Percentiles rank a stretch among this genome's conserved stretches.
Evolutionary conservation across 2,888 invertebrate genomes (phyloP).

Genomic region (Epistrophe grossulariae): DNA sequence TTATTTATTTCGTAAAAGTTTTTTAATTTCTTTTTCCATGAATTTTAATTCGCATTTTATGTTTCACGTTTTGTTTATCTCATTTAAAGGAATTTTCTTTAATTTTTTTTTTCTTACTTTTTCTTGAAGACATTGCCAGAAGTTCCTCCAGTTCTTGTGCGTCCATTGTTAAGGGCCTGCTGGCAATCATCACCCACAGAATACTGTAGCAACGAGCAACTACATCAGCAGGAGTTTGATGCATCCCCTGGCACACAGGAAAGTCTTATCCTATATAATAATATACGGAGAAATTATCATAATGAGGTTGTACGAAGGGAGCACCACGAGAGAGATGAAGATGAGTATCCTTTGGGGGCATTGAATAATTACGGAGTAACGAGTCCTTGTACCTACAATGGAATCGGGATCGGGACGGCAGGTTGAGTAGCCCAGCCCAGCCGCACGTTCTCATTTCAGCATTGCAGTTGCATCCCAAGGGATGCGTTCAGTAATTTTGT

Average conservation of each 20-base stretch:
- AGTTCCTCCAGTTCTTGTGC: conserved; percentile 25
- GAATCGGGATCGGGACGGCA: neutral
- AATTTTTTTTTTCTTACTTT: neutral
- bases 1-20: conserved; percentile 66
- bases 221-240: conserved; percentile 6
- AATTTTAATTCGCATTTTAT: conserved; percentile 68
- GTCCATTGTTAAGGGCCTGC: conserved; percentile 25
- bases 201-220: neutral
- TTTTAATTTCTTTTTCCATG: conserved; percentile 75
- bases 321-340: neutral
- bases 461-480: conserved; percentile 55
- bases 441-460: conserved; percentile 44
- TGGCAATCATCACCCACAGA: conserved; percentile 19
- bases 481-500: conserved; percentile 45
- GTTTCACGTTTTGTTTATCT: conserved; percentile 54
- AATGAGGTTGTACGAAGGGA: conserved; percentile 62
- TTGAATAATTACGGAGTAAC: conserved; percentile 72
- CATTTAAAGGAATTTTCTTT: conserved; percentile 32
- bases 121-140: conserved; percentile 56
- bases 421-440: conserved; percentile 47
- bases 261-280: conserved; percentile 14
- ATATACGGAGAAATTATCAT: conserved; percentile 66
- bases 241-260: conserved; percentile 29
- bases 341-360: conserved; percentile 66
- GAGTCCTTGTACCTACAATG: conserved; percentile 45